Evolutionary conservation across 2,888 invertebrate species (phyloP).

Genomic region (Drepana falcataria): DNA sequence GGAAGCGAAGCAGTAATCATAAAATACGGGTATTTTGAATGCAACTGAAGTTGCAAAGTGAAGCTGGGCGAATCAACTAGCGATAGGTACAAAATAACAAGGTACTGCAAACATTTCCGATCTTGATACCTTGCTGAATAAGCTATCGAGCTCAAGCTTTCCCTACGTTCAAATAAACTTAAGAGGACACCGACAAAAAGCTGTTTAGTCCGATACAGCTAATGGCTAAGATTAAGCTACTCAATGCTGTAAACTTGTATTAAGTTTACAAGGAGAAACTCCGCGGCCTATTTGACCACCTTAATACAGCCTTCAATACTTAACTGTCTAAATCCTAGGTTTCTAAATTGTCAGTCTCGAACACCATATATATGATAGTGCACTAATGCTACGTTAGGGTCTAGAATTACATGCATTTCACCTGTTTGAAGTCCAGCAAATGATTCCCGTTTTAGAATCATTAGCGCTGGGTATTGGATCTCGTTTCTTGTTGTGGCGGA

Average conservation of each 20-base stretch:
- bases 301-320: not conserved
- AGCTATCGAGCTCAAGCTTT: slow-evolving; percentile 37
- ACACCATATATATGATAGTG: not conserved
- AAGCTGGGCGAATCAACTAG: too few species aligned
- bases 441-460: too few species aligned
- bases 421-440: too few species aligned
- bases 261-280: slow-evolving; percentile 26
- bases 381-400: too few species aligned
- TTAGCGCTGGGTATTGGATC: too few species aligned
- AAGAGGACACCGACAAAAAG: slow-evolving; percentile 35
- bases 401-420: too few species aligned
- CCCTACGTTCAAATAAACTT: slow-evolving; percentile 39
- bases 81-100: too few species aligned
- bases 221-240: slow-evolving; percentile 31
- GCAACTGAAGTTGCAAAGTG: too few species aligned
- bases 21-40: too few species aligned
- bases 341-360: not conserved
- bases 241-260: slow-evolving; percentile 18
- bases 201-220: slow-evolving; percentile 31
- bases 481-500: too few species aligned
- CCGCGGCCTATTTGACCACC: slow-evolving; percentile 1
- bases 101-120: slow-evolving; percentile 1
- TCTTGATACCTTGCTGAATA: slow-evolving; percentile 35
- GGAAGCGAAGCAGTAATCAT: too few species aligned
- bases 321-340: not conserved